Evolutionary conservation across 2,113 vertebrate species (phyloP).

Genomic region (Pithys albifrons): DNA sequence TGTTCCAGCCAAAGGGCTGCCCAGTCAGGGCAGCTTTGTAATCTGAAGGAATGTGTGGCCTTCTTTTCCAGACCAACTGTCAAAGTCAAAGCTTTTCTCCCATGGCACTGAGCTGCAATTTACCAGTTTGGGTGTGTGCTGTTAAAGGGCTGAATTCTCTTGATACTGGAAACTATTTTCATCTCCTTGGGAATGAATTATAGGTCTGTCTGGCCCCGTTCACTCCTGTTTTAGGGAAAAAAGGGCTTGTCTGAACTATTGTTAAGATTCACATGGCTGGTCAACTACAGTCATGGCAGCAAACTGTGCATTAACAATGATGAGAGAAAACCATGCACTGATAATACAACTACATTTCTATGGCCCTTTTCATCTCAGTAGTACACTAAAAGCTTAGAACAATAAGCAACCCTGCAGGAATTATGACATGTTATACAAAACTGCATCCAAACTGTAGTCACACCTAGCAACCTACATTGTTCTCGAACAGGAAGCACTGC

Average conservation of each 20-base stretch:
- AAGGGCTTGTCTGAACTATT: conserved; percentile 28
- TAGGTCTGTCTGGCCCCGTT: conserved; percentile 14
- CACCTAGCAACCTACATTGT: not conserved
- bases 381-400: not conserved
- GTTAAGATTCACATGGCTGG: not conserved
- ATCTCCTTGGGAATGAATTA: conserved; percentile 59
- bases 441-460: not conserved
- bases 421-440: conserved; percentile 19
- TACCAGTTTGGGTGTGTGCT: conserved; percentile 52
- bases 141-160: conserved; percentile 51
- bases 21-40: conserved; percentile 28
- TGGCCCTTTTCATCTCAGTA: conserved; percentile 50
- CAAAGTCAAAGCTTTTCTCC: conserved; percentile 33
- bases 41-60: not conserved
- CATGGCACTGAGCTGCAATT: conserved; percentile 13
- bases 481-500: conserved; percentile 11
- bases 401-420: conserved; percentile 13
- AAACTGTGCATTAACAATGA: not conserved
- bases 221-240: conserved; percentile 34
- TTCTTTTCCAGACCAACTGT: not conserved
- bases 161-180: conserved; percentile 61
- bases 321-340: not conserved
- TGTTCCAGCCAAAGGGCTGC: conserved; percentile 26
- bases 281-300: conserved; percentile 23
- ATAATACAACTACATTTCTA: conserved; percentile 16